Evolutionary conservation across 2,797 vertebrate genomes (phyloP).

Genomic region (Vireo griseus): DNA sequence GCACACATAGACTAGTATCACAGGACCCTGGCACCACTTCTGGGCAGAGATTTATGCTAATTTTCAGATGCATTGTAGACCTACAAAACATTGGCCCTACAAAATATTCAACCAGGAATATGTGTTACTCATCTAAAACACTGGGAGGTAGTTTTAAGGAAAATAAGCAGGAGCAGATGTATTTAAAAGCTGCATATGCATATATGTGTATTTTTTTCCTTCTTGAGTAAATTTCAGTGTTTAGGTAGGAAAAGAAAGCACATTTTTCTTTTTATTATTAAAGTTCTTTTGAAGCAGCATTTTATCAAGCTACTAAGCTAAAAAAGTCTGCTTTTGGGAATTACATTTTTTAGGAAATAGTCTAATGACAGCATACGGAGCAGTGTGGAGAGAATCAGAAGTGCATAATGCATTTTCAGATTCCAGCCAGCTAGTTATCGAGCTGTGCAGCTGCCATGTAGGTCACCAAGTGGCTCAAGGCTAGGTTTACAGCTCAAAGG

Average conservation of each 20-base stretch:
- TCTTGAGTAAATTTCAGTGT: neutral
- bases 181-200: neutral
- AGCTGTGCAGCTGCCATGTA: constrained; percentile 25
- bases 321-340: neutral
- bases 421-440: neutral
- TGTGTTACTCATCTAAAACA: neutral
- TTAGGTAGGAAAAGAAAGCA: neutral
- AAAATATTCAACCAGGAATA: neutral
- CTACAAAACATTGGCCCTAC: neutral
- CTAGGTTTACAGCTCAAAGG: constrained; percentile 13
- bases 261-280: neutral
- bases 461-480: constrained; percentile 39
- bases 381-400: neutral
- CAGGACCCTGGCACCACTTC: neutral
- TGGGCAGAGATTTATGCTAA: neutral
- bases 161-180: neutral
- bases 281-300: neutral
- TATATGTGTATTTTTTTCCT: neutral
- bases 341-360: neutral
- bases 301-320: neutral
- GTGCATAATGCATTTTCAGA: neutral
- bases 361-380: neutral
- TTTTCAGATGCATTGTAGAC: neutral
- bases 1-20: rapidly evolving
- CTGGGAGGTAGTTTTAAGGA: neutral